These are phyloP conservation scores for Rhinichthys osculus DNA, from an alignment of 2,797 vertebrate genomes.

Conservation along the genomic window DNA sequence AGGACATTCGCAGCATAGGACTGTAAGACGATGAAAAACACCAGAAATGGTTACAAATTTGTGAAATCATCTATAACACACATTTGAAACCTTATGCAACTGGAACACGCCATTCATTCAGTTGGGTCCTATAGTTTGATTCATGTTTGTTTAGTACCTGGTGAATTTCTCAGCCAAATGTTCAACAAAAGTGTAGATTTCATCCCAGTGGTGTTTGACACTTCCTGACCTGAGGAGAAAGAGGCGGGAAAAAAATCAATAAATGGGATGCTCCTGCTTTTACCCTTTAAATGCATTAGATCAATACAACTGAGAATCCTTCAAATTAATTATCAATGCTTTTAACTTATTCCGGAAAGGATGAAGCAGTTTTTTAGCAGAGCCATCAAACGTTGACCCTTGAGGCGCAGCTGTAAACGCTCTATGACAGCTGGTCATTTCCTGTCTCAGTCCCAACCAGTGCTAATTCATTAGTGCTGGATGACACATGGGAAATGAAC, in stretches of 20 bases:
- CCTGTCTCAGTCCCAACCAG: slow-evolving; percentile 26
- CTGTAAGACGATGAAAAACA: slow-evolving; percentile 69
- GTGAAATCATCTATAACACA: background rate
- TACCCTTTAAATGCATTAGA: background rate
- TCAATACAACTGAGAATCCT: background rate
- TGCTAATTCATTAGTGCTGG: slow-evolving; percentile 54
- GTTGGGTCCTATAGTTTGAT: background rate
- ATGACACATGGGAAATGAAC: slow-evolving; percentile 70
- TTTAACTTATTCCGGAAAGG: background rate
- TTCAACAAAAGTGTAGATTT: slow-evolving; percentile 89
- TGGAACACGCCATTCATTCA: background rate
- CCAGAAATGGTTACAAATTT: background rate
- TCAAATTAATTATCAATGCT: background rate
- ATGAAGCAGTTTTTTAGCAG: background rate
- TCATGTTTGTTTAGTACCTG: slow-evolving; percentile 76
- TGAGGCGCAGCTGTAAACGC: slow-evolving; percentile 39
- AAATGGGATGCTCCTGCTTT: slow-evolving; percentile 7
- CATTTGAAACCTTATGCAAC: background rate
- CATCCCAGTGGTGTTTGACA: slow-evolving; percentile 89
- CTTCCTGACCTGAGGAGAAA: slow-evolving; percentile 85
- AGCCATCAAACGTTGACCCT: slow-evolving; percentile 16
- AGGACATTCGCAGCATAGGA: slow-evolving; percentile 89
- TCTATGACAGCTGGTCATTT: slow-evolving; percentile 40
- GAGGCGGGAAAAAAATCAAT: slow-evolving; percentile 10
- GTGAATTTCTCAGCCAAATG: slow-evolving; percentile 89